Evolutionary conservation across 2,888 invertebrate species (phyloP).

Genomic region (Chydorus sphaericus): DNA sequence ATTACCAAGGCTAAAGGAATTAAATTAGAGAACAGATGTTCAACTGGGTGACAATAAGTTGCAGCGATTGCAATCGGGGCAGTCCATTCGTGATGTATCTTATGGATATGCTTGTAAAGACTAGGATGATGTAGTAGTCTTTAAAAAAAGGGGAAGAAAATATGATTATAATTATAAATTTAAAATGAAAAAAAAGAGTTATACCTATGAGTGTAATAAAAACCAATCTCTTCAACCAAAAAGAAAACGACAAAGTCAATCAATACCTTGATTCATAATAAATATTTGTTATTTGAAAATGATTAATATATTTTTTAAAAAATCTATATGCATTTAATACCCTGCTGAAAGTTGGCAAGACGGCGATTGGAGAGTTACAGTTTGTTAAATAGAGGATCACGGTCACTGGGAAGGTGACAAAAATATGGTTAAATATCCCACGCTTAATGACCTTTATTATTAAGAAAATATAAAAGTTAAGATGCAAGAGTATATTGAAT

Average conservation of each 20-base stretch:
- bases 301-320: conserved; percentile 58
- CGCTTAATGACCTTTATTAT: conserved; percentile 44
- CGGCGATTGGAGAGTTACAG: too few species aligned
- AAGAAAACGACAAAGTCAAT: conserved; percentile 57
- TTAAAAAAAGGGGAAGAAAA: conserved; percentile 22
- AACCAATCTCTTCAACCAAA: conserved; percentile 61
- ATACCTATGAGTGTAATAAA: conserved; percentile 75
- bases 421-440: conserved; percentile 56
- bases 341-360: too few species aligned
- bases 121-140: conserved; percentile 55
- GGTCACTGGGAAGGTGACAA: conserved; percentile 50
- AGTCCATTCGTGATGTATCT: conserved; percentile 77
- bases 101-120: conserved; percentile 67
- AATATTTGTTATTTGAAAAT: too few species aligned
- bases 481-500: too few species aligned
- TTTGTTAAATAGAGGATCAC: conserved; percentile 43
- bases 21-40: conserved; percentile 59
- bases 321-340: conserved; percentile 51
- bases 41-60: conserved; percentile 61
- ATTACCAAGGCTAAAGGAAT: conserved; percentile 57
- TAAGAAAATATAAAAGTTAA: conserved; percentile 15
- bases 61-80: conserved; percentile 67
- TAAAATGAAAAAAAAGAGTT: too few species aligned
- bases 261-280: too few species aligned
- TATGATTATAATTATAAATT: too few species aligned